Percentiles rank a stretch among this genome's conserved stretches.
These are phyloP conservation scores for Danio choprae DNA, from an alignment of 2,797 vertebrate species.

Conservation along the genomic window DNA sequence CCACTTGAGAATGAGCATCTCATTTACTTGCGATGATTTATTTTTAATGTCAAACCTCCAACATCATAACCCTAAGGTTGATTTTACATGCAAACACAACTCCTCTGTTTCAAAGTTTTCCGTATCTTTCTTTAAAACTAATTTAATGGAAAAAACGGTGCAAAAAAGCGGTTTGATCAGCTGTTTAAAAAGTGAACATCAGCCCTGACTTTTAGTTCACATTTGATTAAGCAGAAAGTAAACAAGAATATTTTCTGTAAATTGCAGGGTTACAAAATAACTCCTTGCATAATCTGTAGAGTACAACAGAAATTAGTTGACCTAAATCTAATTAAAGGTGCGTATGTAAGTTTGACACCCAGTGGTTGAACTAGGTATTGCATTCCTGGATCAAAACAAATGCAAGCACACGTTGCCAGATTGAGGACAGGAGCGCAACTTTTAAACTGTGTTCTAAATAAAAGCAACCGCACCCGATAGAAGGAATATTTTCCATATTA, in stretches of 20 bases:
- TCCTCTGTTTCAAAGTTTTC: neutral
- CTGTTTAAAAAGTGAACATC: neutral
- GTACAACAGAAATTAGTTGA: too few species aligned
- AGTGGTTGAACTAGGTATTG: too few species aligned
- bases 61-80: slow-evolving; percentile 48
- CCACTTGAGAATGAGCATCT: slow-evolving; percentile 50
- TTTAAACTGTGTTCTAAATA: too few species aligned
- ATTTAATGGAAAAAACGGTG: neutral
- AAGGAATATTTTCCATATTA: too few species aligned
- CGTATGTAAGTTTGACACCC: too few species aligned
- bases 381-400: too few species aligned
- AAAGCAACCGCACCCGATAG: too few species aligned
- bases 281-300: too few species aligned
- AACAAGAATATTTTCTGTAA: neutral
- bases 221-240: neutral
- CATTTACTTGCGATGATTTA: slow-evolving; percentile 54
- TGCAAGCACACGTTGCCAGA: too few species aligned
- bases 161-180: neutral
- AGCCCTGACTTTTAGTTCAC: slow-evolving; percentile 5
- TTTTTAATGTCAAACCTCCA: slow-evolving; percentile 62
- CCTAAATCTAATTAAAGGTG: too few species aligned
- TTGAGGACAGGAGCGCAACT: too few species aligned
- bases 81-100: slow-evolving; percentile 12
- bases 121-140: neutral
- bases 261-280: too few species aligned